A percentile compares a stretch with the other conserved stretches of the same genome.
Conservation (phyloP, 2,113 vertebrate species). For the Hiodon tergisus region DNA sequence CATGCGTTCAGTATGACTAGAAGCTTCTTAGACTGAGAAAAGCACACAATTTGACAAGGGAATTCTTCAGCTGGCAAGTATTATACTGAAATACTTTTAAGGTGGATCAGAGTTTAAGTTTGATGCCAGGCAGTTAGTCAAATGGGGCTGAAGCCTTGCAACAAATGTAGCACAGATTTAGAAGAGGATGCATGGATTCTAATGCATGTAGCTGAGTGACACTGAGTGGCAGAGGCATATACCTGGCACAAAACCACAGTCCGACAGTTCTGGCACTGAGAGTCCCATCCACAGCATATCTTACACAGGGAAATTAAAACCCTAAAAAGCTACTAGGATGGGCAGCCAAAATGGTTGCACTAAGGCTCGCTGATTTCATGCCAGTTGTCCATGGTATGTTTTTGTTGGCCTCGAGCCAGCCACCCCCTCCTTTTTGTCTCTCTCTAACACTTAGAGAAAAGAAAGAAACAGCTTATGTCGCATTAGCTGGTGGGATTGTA, state of each 20-base stretch:
- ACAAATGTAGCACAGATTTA: slow-evolving; percentile 1
- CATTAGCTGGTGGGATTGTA: slow-evolving; percentile 37
- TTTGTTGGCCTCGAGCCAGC: neutral
- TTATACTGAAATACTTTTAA: too few species aligned
- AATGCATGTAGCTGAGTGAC: neutral
- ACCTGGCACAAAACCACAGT: too few species aligned
- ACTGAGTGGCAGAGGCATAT: neutral
- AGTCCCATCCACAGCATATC: too few species aligned
- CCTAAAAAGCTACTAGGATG: neutral
- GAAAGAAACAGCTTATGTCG: neutral
- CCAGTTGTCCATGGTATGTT: neutral
- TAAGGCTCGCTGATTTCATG: neutral
- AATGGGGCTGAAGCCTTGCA: neutral
- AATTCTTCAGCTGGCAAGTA: too few species aligned
- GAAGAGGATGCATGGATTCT: neutral
- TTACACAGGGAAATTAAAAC: neutral
- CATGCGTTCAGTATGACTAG: too few species aligned
- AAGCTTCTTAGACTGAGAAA: too few species aligned
- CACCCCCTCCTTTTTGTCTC: slow-evolving; percentile 36
- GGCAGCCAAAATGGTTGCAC: neutral
- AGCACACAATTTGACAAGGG: too few species aligned
- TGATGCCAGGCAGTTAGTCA: neutral
- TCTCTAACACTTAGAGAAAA: neutral
- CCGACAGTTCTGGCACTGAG: too few species aligned
- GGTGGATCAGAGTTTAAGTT: too few species aligned